Evolutionary conservation across 2,797 vertebrate genomes (phyloP).

Genomic region (Rhabdophis nuchalis): DNA sequence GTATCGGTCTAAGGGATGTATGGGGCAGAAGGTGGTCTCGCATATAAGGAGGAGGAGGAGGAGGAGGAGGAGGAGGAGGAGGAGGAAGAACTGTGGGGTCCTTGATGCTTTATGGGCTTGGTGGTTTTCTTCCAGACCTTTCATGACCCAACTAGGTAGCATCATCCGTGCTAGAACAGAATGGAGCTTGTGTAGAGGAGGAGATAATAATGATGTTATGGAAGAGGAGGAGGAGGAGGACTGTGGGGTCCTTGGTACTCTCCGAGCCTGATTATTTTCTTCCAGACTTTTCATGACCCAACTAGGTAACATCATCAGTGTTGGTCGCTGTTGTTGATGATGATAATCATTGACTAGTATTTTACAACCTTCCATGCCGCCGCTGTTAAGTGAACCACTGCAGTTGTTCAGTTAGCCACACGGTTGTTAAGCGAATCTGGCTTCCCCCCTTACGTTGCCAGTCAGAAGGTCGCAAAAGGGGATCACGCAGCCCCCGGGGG

Average conservation of each 20-base stretch:
- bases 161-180: not conserved
- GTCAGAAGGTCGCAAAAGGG: not conserved
- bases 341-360: not conserved
- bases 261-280: not conserved
- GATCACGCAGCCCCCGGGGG: too few species aligned
- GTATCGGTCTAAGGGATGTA: too few species aligned
- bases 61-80: too few species aligned
- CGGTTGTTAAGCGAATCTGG: rapidly evolving
- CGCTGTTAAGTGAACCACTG: not conserved
- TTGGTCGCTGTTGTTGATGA: not conserved
- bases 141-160: not conserved
- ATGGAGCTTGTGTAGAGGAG: too few species aligned
- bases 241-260: not conserved
- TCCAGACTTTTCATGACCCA: not conserved
- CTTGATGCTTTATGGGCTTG: too few species aligned
- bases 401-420: not conserved
- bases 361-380: not conserved
- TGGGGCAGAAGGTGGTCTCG: too few species aligned
- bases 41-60: too few species aligned
- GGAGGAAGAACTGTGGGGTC: too few species aligned
- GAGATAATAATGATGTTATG: too few species aligned
- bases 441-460: not conserved
- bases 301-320: too few species aligned
- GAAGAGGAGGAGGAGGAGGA: too few species aligned
- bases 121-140: too few species aligned